These are phyloP conservation scores for Agrochola lychnidis DNA, from an alignment of 2,888 invertebrate species.

Conservation along the genomic window DNA sequence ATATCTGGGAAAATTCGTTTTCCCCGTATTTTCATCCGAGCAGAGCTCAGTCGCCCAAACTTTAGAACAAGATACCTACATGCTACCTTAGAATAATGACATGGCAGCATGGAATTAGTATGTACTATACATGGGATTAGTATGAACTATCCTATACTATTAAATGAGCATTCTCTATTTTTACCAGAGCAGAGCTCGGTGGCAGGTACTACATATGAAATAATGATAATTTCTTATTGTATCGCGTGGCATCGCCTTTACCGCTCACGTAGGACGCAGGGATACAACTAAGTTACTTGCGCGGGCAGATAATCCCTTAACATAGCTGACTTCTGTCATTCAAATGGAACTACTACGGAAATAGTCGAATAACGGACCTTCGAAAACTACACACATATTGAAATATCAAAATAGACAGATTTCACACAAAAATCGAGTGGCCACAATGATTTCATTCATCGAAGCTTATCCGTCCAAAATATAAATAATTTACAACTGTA, in stretches of 20 bases:
- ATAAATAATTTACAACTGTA: neutral
- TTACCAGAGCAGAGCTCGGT: too few species aligned
- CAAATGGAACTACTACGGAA: constrained; percentile 37
- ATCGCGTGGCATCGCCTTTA: neutral
- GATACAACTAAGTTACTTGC: constrained; percentile 11
- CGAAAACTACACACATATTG: constrained; percentile 52
- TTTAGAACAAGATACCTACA: too few species aligned
- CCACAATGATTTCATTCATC: constrained; percentile 62
- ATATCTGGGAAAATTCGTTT: too few species aligned
- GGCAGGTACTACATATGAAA: too few species aligned
- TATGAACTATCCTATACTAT: too few species aligned
- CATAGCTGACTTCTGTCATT: constrained; percentile 52
- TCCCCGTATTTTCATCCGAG: too few species aligned
- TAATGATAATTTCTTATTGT: too few species aligned
- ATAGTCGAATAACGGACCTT: constrained; percentile 31
- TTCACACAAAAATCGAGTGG: constrained; percentile 62
- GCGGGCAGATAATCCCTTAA: constrained; percentile 47
- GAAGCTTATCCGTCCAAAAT: constrained; percentile 28
- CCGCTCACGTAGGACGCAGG: neutral
- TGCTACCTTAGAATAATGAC: too few species aligned
- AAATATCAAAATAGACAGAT: constrained; percentile 64
- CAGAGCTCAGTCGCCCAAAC: too few species aligned
- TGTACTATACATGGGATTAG: too few species aligned
- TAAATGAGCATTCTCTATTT: too few species aligned
- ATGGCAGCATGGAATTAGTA: too few species aligned